A percentile compares a stretch with the other conserved stretches of the same genome.
phyloP scores from a whole-genome alignment of 1,140 invertebrate genomes.

The Danaus plexippus region DNA sequence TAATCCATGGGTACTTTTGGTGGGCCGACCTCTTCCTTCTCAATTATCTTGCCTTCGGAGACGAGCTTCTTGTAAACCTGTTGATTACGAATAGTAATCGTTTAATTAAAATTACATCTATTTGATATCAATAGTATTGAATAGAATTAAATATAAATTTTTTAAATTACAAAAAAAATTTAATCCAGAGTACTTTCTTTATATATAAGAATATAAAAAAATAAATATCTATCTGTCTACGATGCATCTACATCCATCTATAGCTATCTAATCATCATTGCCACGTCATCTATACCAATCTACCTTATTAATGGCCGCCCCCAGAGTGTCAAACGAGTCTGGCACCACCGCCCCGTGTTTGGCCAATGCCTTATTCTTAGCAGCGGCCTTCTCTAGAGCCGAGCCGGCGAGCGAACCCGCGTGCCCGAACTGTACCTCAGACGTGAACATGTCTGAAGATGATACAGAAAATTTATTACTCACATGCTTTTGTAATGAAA shows the following conservation, averaged over 20 bases:
- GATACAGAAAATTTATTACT: too few species aligned
- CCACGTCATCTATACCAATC: too few species aligned
- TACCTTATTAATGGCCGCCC: conserved; percentile 78
- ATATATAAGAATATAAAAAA: too few species aligned
- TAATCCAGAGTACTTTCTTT: too few species aligned
- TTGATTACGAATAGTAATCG: conserved; percentile 3
- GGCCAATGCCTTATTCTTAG: conserved; percentile 91
- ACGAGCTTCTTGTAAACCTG: conserved; percentile 88
- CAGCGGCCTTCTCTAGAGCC: conserved; percentile 92
- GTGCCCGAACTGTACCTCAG: conserved; percentile 99
- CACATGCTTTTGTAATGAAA: too few species aligned
- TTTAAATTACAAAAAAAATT: too few species aligned
- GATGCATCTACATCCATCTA: too few species aligned
- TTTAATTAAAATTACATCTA: too few species aligned
- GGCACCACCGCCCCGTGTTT: conserved; percentile 92
- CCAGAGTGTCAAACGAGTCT: conserved; percentile 93
- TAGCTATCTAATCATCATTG: too few species aligned
- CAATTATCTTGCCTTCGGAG: conserved; percentile 85
- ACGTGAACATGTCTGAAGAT: conserved; percentile 87
- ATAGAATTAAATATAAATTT: too few species aligned
- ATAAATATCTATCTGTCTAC: too few species aligned
- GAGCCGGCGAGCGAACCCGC: conserved; percentile 98
- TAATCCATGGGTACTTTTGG: conserved; percentile 99
- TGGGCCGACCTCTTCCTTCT: conserved; percentile 92
- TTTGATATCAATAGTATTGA: too few species aligned